phyloP scores from a whole-genome alignment of 2,797 vertebrate genomes.

The Numenius phaeopus region DNA sequence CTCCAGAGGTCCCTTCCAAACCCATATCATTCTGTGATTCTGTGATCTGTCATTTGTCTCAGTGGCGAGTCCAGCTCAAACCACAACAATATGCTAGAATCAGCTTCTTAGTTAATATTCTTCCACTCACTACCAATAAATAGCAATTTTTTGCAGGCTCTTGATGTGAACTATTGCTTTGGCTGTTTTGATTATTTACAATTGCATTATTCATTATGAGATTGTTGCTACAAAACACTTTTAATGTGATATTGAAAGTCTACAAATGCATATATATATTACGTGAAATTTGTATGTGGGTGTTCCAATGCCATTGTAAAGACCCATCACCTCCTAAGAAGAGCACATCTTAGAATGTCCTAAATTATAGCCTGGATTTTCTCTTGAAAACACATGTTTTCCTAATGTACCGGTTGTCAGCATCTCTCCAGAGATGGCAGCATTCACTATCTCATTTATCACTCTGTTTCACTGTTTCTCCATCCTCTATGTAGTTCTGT shows the following conservation, averaged over 20 bases:
- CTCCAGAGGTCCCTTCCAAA: too few species aligned
- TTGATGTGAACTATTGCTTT: not conserved
- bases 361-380: not conserved
- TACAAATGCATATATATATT: not conserved
- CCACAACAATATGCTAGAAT: not conserved
- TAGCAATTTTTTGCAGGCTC: not conserved
- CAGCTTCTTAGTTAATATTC: not conserved
- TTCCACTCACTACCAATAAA: not conserved
- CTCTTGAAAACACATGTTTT: not conserved
- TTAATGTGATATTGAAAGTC: not conserved
- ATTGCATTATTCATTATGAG: not conserved
- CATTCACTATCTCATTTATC: not conserved
- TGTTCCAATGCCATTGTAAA: not conserved
- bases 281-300: fast-evolving
- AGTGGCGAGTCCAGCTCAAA: not conserved
- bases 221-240: not conserved
- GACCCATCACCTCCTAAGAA: not conserved
- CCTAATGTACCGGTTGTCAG: not conserved
- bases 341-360: not conserved
- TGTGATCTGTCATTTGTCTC: not conserved
- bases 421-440: not conserved
- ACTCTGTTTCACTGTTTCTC: not conserved
- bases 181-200: not conserved
- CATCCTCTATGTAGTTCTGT: not conserved
- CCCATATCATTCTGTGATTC: too few species aligned